Evolutionary conservation across 2,888 invertebrate genomes (phyloP), one percentile per base, ranked within the genome.

Genomic region (Lepidochitona cinerea): DNA sequence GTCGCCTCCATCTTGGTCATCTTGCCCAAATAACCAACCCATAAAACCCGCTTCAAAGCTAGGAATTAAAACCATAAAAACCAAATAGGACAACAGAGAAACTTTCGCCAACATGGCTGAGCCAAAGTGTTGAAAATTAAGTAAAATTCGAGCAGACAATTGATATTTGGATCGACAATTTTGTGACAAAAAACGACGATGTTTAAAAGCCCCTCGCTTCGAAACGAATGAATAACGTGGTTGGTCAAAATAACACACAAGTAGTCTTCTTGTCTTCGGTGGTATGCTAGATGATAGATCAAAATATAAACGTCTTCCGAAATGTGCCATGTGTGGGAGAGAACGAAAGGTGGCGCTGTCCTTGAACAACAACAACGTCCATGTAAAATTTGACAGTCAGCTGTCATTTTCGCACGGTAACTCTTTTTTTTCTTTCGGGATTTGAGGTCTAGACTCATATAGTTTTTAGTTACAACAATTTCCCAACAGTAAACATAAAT

Each of bases 1-100:
- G 14, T 68, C 68, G 1, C 59, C 74, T 29, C 64, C 70, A 35
- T 68, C 37, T 14, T 72, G 68, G 9, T 59, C 64, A 23, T 75
- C 75, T 9, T 69, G 71, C 2, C 79, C 81, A 75, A 81, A 82
- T 37, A 81, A 66, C 82, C 80, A 81, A 12, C 53, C 71, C 59
- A 59, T 59, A 9, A 59, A 59, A 59, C 59, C 29, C 12, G 59
- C 26, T 23, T 59, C 59, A 14, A 26, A 2, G 12, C 23, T 29
- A 59, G 26, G 32, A 29, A 59, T 14, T 4, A 59, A 26, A 26
- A 59, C 41, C 41, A 12, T 41, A 18, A 41, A n/a, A n/a, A n/a
- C n/a, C n/a, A n/a, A n/a, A n/a, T n/a, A n/a, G n/a, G n/a, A n/a
- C n/a, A n/a, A n/a, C n/a, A n/a, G n/a, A n/a, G n/a, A n/a, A n/a